phyloP scores from a whole-genome alignment of 2,797 vertebrate species.

The Crenichthys baileyi region DNA sequence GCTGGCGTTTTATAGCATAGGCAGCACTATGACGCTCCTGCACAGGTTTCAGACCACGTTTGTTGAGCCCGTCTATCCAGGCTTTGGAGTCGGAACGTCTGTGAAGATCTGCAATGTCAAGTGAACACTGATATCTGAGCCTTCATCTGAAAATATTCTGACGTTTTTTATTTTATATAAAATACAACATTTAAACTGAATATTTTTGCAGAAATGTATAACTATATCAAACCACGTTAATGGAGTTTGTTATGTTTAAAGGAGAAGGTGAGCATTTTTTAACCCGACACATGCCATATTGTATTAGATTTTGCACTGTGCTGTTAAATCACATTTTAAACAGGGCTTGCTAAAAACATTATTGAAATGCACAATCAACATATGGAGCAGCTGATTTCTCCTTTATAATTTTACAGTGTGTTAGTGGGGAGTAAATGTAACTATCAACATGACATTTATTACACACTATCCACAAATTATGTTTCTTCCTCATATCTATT shows the following conservation, averaged over 20 bases:
- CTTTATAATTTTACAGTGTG: constrained; percentile 21
- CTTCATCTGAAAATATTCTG: constrained; percentile 18
- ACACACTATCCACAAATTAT: not conserved
- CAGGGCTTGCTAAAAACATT: constrained; percentile 18
- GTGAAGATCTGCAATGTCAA: constrained; percentile 85
- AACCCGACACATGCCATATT: constrained; percentile 13
- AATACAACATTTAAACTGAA: constrained; percentile 36
- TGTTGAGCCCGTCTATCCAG: constrained; percentile 82
- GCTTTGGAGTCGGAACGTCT: constrained; percentile 85
- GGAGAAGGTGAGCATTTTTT: constrained; percentile 19
- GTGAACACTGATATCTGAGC: constrained; percentile 58
- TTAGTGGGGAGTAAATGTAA: not conserved
- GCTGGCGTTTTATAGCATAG: constrained; percentile 83
- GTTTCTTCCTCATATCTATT: constrained; percentile 1
- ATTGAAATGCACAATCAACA: constrained; percentile 30
- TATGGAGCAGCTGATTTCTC: constrained; percentile 11
- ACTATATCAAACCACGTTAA: constrained; percentile 40
- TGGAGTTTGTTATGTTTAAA: constrained; percentile 25
- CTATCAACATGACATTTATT: not conserved
- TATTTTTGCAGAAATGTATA: constrained; percentile 47
- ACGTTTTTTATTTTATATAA: constrained; percentile 1
- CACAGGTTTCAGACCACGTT: constrained; percentile 84
- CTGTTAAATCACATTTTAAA: constrained; percentile 41
- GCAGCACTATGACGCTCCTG: constrained; percentile 82
- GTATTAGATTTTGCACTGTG: constrained; percentile 32